A percentile compares a stretch with the other conserved stretches of the same genome.
phyloP scores from a whole-genome alignment of 2,888 invertebrate genomes.

The Lathronympha strigana region DNA sequence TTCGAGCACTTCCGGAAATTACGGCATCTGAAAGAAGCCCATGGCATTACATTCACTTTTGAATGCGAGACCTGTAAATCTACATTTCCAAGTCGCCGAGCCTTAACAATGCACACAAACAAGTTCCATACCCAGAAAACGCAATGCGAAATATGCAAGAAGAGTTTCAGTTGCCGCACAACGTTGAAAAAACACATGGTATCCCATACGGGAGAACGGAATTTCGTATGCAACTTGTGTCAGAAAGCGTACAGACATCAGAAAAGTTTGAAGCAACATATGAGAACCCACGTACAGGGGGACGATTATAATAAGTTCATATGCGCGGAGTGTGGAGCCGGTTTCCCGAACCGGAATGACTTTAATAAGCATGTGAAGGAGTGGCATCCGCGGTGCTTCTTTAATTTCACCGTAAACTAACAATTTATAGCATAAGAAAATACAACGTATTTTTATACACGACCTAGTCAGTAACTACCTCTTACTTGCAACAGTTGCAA shows the following conservation, averaged over 20 bases:
- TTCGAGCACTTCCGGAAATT: slow-evolving; percentile 68
- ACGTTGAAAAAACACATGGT: slow-evolving; percentile 67
- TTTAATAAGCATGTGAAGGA: slow-evolving; percentile 64
- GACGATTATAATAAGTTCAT: slow-evolving; percentile 53
- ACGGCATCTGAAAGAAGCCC: slow-evolving; percentile 69
- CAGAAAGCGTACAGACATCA: slow-evolving; percentile 80
- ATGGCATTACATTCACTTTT: slow-evolving; percentile 65
- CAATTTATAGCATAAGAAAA: not conserved
- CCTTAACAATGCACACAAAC: slow-evolving; percentile 68
- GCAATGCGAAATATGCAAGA: slow-evolving; percentile 76
- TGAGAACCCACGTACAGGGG: slow-evolving; percentile 58
- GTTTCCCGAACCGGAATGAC: slow-evolving; percentile 55
- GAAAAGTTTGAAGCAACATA: slow-evolving; percentile 72
- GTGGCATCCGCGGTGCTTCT: slow-evolving; percentile 62
- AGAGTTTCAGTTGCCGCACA: slow-evolving; percentile 72
- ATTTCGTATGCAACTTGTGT: slow-evolving; percentile 70
- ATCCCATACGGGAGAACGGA: slow-evolving; percentile 64
- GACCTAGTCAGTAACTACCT: slow-evolving; percentile 16
- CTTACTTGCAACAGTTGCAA: not conserved
- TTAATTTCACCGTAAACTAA: slow-evolving; percentile 51
- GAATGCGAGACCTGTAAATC: slow-evolving; percentile 66
- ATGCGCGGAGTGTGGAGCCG: slow-evolving; percentile 60
- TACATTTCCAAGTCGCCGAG: slow-evolving; percentile 61
- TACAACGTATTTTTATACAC: slow-evolving; percentile 18
- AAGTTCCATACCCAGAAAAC: slow-evolving; percentile 70